Percentiles rank a stretch among this genome's conserved stretches.
Evolutionary conservation across 1,140 invertebrate species (phyloP).

Genomic region (Delia radicum): DNA sequence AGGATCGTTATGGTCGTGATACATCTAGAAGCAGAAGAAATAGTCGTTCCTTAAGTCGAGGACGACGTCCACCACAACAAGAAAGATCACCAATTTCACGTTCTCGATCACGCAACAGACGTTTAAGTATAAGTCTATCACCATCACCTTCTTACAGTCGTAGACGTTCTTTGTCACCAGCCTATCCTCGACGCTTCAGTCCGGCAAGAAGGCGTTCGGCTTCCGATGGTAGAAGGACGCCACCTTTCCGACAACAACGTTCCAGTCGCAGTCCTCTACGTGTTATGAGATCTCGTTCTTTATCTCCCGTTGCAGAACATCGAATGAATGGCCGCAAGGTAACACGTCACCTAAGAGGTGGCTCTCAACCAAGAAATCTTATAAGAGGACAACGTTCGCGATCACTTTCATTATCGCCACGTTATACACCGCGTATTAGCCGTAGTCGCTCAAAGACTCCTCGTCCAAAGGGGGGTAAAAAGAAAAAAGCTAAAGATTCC

Average conservation of each 20-base stretch:
- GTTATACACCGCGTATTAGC: slow-evolving; percentile 44
- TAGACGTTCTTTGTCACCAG: slow-evolving; percentile 22
- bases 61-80: slow-evolving; percentile 36
- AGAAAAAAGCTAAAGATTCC: slow-evolving; percentile 46
- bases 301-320: slow-evolving; percentile 30
- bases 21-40: slow-evolving; percentile 56
- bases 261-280: slow-evolving; percentile 24
- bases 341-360: slow-evolving; percentile 34
- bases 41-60: slow-evolving; percentile 40
- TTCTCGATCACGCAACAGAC: slow-evolving; percentile 41
- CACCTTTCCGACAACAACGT: background rate
- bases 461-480: slow-evolving; percentile 41
- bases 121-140: slow-evolving; percentile 45
- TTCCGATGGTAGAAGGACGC: background rate
- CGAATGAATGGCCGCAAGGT: slow-evolving; percentile 39
- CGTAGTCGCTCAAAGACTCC: slow-evolving; percentile 41
- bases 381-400: slow-evolving; percentile 17
- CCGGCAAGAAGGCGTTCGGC: slow-evolving; percentile 1
- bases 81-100: slow-evolving; percentile 45
- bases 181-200: slow-evolving; percentile 10
- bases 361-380: slow-evolving; percentile 32
- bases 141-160: slow-evolving; percentile 30
- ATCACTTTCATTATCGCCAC: slow-evolving; percentile 29
- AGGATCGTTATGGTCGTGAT: slow-evolving; percentile 81
- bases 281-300: slow-evolving; percentile 32